These are phyloP conservation scores for Climacteris rufus DNA, from an alignment of 2,113 vertebrate species.

Conservation along the genomic window DNA sequence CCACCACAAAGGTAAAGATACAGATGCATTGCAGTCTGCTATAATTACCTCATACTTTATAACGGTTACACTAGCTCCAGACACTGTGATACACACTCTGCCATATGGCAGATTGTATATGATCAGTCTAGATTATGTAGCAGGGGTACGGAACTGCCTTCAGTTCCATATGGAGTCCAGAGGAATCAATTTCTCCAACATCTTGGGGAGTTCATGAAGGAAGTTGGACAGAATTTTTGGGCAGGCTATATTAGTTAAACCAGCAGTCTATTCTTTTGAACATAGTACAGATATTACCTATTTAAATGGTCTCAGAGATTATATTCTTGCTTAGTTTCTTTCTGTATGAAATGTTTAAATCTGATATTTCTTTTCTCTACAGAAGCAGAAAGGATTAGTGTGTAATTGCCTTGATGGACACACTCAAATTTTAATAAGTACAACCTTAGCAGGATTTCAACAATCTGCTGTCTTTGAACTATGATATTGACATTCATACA, in stretches of 20 bases:
- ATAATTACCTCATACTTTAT: not conserved
- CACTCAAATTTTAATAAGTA: not conserved
- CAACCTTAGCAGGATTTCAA: not conserved
- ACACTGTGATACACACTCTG: not conserved
- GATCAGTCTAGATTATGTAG: not conserved
- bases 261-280: not conserved
- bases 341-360: not conserved
- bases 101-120: not conserved
- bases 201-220: not conserved
- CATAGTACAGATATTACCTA: not conserved
- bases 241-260: not conserved
- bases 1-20: not conserved
- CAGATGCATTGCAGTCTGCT: not conserved
- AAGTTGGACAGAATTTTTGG: not conserved
- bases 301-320: not conserved
- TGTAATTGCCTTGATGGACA: not conserved
- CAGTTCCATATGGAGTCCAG: not conserved
- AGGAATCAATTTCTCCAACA: not conserved
- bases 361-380: not conserved
- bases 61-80: not conserved
- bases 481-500: not conserved
- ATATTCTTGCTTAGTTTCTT: not conserved
- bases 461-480: not conserved
- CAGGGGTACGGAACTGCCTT: not conserved
- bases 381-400: constrained; percentile 1